These are phyloP conservation scores for Epinotia brunnichana DNA, from an alignment of 2,888 invertebrate species.

Conservation along the genomic window DNA sequence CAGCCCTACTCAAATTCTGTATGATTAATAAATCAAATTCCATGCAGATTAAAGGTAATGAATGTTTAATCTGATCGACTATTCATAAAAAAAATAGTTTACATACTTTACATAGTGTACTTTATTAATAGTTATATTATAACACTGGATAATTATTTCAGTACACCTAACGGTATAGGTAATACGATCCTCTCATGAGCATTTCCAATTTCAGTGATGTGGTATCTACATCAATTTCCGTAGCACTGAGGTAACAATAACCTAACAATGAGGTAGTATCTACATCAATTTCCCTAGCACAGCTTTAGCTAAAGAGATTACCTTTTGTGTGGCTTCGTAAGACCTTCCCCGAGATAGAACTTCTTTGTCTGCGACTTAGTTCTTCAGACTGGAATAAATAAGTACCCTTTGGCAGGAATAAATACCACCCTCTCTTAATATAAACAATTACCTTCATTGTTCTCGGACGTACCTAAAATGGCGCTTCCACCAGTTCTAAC, in stretches of 20 bases:
- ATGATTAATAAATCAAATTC: too few species aligned
- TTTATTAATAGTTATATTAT: too few species aligned
- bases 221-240: conserved; percentile 9
- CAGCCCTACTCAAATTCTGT: too few species aligned
- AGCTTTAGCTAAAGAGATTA: conserved; percentile 39
- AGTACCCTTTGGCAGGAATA: conserved; percentile 4
- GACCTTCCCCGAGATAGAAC: conserved; percentile 21
- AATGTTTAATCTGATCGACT: too few species aligned
- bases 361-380: conserved; percentile 28
- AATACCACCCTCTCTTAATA: background rate
- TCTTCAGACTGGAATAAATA: conserved; percentile 30
- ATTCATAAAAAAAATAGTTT: too few species aligned
- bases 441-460: background rate
- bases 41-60: too few species aligned
- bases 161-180: background rate
- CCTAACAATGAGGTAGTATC: background rate
- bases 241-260: too few species aligned
- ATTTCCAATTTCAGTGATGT: conserved; percentile 5
- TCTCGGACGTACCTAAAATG: too few species aligned
- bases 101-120: too few species aligned
- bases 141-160: too few species aligned
- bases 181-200: background rate
- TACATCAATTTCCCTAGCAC: conserved; percentile 12
- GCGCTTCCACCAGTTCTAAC: too few species aligned
- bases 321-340: conserved; percentile 32